Base-by-base conservation (phyloP, 2,113 vertebrate species). In the Egretta garzetta region DNA sequence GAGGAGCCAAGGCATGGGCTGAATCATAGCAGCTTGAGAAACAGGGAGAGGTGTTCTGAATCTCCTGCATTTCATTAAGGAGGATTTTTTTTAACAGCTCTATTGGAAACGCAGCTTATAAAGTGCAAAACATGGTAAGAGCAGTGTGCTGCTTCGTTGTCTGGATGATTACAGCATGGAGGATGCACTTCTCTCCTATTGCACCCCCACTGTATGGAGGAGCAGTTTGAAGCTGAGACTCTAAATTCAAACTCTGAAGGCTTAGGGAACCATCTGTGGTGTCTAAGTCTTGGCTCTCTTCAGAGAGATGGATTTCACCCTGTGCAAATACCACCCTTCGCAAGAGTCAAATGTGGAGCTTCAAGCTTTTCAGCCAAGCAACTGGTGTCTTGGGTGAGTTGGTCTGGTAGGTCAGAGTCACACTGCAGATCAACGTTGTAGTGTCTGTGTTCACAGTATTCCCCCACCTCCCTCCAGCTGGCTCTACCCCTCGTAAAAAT, bases 361-460 rank as follows among this genome's bases (percentile, higher is more conserved):
- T 26, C 14, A 39, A 10, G 72, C 35, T n/a, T 82, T 72, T 66
- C 27, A 16, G 64, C 27, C 66, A 39, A 27, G 41, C 13, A 24
- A 16, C 39, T 55, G n/a, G 14, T 63, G 62, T 59, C 30, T 43
- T 73, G 35, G 33, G 13, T 35, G 81, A 64, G 39, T 30, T 30
- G 55, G 7, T 27, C 27, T 67, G 58, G 28, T 50, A 59, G 88
- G 43, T 63, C 47, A 41, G 60, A 77, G 56, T 39, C 52, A 21
- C 3, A 1, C 2, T 55, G 68, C 60, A 3, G 28, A 23, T 11
- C 17, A 14, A 4, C 1, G 4, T 2, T 53, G 18, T 23, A 30
- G 33, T 49, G 41, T 45, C 37, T 33, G 39, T 75, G 76, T 8
- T 39, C 59, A 7, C 7, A 35, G 14, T 27, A 4, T 17, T 39